phyloP scores from a whole-genome alignment of 64 coral and sea anemone species.

The Montipora foliosa region DNA sequence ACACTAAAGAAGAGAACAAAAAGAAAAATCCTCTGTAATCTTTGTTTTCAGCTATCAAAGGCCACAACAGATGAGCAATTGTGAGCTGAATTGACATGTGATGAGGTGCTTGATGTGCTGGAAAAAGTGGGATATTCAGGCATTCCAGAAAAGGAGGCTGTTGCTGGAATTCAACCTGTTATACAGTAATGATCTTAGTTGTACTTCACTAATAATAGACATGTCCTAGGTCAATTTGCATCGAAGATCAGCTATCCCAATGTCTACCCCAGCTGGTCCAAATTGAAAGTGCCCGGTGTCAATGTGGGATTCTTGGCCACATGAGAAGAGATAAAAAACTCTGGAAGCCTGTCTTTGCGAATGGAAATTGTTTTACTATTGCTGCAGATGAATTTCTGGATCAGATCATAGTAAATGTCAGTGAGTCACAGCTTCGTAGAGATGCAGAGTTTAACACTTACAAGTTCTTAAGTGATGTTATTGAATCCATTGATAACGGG shows the following conservation, averaged over 20 bases:
- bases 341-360: conserved; percentile 61
- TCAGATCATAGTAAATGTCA: conserved; percentile 47
- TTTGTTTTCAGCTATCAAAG: conserved; percentile 56
- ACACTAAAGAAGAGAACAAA: conserved; percentile 7
- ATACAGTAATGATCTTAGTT: conserved; percentile 7
- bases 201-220: neutral
- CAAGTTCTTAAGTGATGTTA: conserved; percentile 76
- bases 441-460: conserved; percentile 66
- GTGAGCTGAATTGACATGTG: conserved; percentile 41
- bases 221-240: conserved; percentile 45
- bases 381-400: conserved; percentile 50
- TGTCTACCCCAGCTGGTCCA: conserved; percentile 55
- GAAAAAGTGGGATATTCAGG: conserved; percentile 62
- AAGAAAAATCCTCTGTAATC: neutral
- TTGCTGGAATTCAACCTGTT: neutral
- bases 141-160: conserved; percentile 75
- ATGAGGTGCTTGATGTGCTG: conserved; percentile 70
- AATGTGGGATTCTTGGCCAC: conserved; percentile 37
- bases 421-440: conserved; percentile 48
- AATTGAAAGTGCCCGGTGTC: conserved; percentile 35
- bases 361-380: conserved; percentile 22
- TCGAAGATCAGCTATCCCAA: conserved; percentile 48
- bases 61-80: conserved; percentile 66
- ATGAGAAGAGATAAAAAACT: conserved; percentile 28
- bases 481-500: conserved; percentile 23